Base-by-base conservation (phyloP, 2,797 vertebrate genomes). In the Tarsius wallacei region DNA sequence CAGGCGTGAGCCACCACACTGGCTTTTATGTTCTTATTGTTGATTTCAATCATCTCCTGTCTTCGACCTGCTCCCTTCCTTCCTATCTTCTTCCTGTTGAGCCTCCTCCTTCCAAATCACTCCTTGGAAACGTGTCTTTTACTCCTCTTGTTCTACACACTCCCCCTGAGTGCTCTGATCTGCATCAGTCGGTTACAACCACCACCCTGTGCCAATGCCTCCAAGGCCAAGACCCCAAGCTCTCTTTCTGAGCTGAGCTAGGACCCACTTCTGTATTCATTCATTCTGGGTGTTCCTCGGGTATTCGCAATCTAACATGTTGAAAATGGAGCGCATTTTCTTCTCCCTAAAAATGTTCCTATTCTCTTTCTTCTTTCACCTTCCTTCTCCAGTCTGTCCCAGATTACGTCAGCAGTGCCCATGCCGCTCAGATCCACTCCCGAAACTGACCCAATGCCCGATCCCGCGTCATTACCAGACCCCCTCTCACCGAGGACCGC, bases 171-270 rank as follows among this genome's bases (percentile, higher is more conserved):
- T 11, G 15, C 16, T 68, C 14, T 31, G 59, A 70, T 28, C 19
- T 26, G 33, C 1, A 3, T 55, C 21, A 33, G 21, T 42, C 24
- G 86, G 13, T 55, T 19, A 12, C 15, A 7, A 33, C 31, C n/a
- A 42, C 5, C 63, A 12, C 24, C 9, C 7, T 24, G 8, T 2
- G 36, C 49, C 0, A 5, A 28, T 31, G 9, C 64, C 28, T 51
- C 42, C 36, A 31, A 42, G 33, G 82, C 85, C 47, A 51, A 3
- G 28, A 73, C 64, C 78, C 51, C 49, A 36, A 61, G 42, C 55
- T 86, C 36, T 31, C n/a, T 42, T 59, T 53, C 59, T 88, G 61
- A 64, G 6, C 14, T 66, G 31, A 64, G 21, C 24, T 57, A 2
- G 1, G n/a, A 24, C 31, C 11, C 9, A 15, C 13, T 84, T 24